Conservation (phyloP, 2,113 vertebrate genomes). For the Abramis brama region DNA sequence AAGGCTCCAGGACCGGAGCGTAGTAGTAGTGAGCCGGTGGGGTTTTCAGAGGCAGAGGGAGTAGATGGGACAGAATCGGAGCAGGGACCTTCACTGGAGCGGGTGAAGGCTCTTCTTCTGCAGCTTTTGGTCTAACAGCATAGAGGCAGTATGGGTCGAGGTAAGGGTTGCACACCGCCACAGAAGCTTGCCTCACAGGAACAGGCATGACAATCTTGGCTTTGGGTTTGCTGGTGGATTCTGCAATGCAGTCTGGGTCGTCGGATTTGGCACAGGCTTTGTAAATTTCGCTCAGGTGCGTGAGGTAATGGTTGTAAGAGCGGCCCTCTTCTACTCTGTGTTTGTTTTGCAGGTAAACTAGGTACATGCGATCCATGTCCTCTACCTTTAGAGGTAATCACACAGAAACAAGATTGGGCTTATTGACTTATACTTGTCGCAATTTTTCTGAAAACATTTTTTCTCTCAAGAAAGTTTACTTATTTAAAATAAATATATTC, state of each 20-base stretch:
- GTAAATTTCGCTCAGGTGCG: constrained; percentile 77
- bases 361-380: constrained; percentile 76
- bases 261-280: constrained; percentile 76
- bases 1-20: constrained; percentile 71
- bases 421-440: neutral
- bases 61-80: constrained; percentile 67
- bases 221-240: constrained; percentile 78
- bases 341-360: constrained; percentile 78
- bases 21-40: constrained; percentile 70
- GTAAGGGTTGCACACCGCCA: constrained; percentile 76
- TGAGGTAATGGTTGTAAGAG: constrained; percentile 75
- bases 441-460: neutral
- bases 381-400: constrained; percentile 66
- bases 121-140: constrained; percentile 52
- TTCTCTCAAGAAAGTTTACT: neutral
- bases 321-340: constrained; percentile 73
- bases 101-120: constrained; percentile 49
- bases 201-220: constrained; percentile 73
- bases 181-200: constrained; percentile 64
- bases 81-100: constrained; percentile 50
- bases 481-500: neutral
- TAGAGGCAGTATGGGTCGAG: constrained; percentile 76
- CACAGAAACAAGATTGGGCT: neutral
- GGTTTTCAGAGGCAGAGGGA: constrained; percentile 66
- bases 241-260: constrained; percentile 78